A percentile compares a stretch with the other conserved stretches of the same genome.
Conservation (phyloP, 2,888 invertebrate genomes). For the Caenorhabditis angaria region DNA sequence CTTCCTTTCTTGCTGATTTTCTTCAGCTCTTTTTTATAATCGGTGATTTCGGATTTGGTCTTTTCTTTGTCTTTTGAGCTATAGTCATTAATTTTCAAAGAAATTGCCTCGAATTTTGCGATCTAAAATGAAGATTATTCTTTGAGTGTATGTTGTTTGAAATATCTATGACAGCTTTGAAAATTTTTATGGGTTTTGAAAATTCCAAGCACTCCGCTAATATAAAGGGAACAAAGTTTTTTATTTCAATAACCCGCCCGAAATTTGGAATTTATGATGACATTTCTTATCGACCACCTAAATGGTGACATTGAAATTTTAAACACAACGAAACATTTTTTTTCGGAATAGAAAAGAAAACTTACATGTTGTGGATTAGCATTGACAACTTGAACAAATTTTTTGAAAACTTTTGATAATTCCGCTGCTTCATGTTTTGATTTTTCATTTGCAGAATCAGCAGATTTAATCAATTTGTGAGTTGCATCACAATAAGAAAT, state of each 20-base stretch:
- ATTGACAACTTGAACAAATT: constrained; percentile 41
- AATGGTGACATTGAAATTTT: background rate
- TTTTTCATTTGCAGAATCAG: constrained; percentile 30
- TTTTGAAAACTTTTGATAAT: constrained; percentile 31
- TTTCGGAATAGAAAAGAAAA: background rate
- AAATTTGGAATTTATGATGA: no score
- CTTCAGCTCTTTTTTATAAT: constrained; percentile 46
- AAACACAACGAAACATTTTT: no score
- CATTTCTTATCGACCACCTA: constrained; percentile 1
- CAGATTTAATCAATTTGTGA: constrained; percentile 39
- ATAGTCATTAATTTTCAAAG: constrained; percentile 41
- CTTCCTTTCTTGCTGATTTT: constrained; percentile 39
- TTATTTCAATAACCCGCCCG: no score
- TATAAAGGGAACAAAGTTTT: no score
- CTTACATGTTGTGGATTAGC: constrained; percentile 38
- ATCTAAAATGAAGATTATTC: constrained; percentile 24
- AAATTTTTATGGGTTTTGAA: no score
- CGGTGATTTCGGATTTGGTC: constrained; percentile 33
- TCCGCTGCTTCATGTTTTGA: constrained; percentile 32
- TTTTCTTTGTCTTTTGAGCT: constrained; percentile 50
- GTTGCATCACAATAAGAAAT: constrained; percentile 38
- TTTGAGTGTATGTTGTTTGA: no score
- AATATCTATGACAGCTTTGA: no score
- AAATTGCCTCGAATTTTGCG: constrained; percentile 39
- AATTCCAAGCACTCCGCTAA: no score